A percentile compares a stretch with the other conserved stretches of the same genome.
Conservation (phyloP, 2,797 vertebrate species). For the Acomys russatus region DNA sequence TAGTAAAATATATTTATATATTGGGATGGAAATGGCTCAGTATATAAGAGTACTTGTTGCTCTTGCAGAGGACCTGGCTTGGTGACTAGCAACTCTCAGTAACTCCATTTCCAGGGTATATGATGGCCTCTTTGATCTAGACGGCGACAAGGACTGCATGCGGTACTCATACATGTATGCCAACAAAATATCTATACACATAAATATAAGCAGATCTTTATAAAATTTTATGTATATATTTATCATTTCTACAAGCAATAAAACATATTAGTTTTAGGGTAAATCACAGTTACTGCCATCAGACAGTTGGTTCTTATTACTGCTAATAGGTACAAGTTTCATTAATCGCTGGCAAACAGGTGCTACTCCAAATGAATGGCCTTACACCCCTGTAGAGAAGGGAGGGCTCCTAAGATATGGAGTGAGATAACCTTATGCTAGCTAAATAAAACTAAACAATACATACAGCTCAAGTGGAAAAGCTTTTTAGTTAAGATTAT, state of each 20-base stretch:
- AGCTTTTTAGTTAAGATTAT: not conserved
- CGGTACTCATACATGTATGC: not conserved
- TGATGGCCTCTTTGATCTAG: not conserved
- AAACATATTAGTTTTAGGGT: not conserved
- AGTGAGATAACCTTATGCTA: not conserved
- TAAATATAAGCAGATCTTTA: not conserved
- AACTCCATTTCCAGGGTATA: not conserved
- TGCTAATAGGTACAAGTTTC: not conserved
- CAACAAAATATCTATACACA: not conserved
- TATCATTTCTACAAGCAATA: not conserved
- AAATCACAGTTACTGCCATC: not conserved
- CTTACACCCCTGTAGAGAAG: too few species aligned
- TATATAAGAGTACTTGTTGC: not conserved
- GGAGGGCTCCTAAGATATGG: not conserved
- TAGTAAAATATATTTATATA: not conserved
- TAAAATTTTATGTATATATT: not conserved
- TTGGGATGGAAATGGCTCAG: not conserved
- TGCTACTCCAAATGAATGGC: not conserved
- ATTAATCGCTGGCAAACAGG: not conserved
- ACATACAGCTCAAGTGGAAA: slow-evolving; percentile 4
- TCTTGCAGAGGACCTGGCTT: not conserved
- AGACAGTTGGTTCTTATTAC: not conserved
- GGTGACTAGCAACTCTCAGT: not conserved
- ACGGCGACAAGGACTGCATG: not conserved
- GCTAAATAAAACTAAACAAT: slow-evolving; percentile 5